Evolutionary conservation across 2,113 vertebrate species (phyloP), one percentile per base, ranked within the genome.

Genomic region (Orthonyx spaldingii): DNA sequence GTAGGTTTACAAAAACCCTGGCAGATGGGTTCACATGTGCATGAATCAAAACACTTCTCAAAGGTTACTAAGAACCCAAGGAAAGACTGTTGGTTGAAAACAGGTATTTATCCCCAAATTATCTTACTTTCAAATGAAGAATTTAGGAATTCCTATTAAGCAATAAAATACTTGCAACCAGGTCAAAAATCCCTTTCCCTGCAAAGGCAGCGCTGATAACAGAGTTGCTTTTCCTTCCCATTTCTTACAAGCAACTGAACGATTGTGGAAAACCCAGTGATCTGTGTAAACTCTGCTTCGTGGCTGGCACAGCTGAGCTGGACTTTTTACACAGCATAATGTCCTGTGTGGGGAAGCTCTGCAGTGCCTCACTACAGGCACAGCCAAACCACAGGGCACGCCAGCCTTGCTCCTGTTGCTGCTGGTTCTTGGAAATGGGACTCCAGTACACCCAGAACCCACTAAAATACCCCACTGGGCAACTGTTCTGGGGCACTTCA

Each of bases 1-100:
- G 71, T 28, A 84, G 37, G 27, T 26, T 87, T 56, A 68, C 24
- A 69, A 56, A 92, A 85, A 9, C 41, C 15, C 61, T 66, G 61
- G 32, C 44, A 65, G 8, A 3, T n/a, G 23, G 8, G 27, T 41
- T 41, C 18, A 23, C 60, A 32, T 0, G 0, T 27, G 14, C 10
- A 23, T 10, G 12, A 33, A 83, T 30, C 50, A 65, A 74, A 71
- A 68, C 75, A 55, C 42, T 16, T 92, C 68, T 42, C 22, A 70
- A 66, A 30, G 35, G 59, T 60, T 53, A 53, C 24, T 52, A 44
- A 66, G 56, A 81, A 27, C 11, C 19, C 19, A 52, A 56, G 39
- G 47, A 84, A 82, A 70, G 13, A 35, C 28, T 39, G 33, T 20
- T 64, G 19, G 27, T 35, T 89, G 53, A 75, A 87, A 93, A 75